Evolutionary conservation across 1,140 invertebrate genomes (phyloP).

Genomic region (Drosophila navojoa): DNA sequence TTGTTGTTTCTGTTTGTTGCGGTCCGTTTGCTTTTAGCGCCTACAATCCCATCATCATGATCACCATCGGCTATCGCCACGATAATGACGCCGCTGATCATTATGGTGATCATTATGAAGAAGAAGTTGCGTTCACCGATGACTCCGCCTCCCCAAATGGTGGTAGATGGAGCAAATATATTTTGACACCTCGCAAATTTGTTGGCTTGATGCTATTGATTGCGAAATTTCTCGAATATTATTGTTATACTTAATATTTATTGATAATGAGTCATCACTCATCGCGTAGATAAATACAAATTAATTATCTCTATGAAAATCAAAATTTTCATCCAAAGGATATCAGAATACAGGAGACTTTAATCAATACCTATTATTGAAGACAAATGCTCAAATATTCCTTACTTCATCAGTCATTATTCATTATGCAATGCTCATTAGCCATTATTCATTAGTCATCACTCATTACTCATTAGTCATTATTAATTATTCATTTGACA

Average conservation of each 20-base stretch:
- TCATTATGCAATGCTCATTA: too few species aligned
- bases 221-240: not conserved
- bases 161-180: conserved; percentile 11
- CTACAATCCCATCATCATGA: conserved; percentile 11
- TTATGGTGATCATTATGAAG: not conserved
- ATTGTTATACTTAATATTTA: not conserved
- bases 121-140: not conserved
- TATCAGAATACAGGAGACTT: not conserved
- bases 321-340: too few species aligned
- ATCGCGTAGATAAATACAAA: too few species aligned
- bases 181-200: conserved; percentile 33
- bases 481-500: not conserved
- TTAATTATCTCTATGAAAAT: too few species aligned
- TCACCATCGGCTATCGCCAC: not conserved
- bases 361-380: not conserved
- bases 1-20: conserved; percentile 13
- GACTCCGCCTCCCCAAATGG: not conserved
- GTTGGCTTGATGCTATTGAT: not conserved
- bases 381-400: not conserved
- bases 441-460: not conserved
- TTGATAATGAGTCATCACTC: too few species aligned
- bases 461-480: not conserved
- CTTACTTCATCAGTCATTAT: not conserved
- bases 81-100: not conserved
- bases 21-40: conserved; percentile 39